These are phyloP conservation scores for Drosophila bunnanda DNA, from an alignment of 2,888 invertebrate species.

Conservation along the genomic window DNA sequence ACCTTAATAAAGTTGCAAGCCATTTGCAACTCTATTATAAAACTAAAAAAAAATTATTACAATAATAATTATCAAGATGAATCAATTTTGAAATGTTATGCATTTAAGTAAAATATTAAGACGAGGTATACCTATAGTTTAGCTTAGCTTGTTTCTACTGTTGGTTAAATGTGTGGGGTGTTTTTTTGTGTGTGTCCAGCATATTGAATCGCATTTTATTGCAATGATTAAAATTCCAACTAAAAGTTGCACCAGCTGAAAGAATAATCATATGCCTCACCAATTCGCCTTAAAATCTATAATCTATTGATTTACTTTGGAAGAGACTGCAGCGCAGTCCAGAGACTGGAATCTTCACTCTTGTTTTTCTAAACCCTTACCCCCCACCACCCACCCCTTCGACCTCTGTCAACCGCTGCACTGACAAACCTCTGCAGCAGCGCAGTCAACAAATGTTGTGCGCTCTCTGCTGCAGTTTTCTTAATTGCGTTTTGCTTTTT, in stretches of 20 bases:
- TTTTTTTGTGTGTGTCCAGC: background rate
- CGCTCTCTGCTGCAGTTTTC: constrained; percentile 34
- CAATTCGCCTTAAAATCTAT: background rate
- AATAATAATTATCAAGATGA: background rate
- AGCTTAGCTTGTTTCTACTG: background rate
- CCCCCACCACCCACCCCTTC: background rate
- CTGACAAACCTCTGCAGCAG: constrained; percentile 27
- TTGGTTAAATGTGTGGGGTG: background rate
- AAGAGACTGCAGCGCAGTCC: background rate
- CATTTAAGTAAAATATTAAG: background rate
- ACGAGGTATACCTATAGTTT: background rate
- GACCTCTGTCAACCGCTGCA: background rate
- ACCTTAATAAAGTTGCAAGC: background rate
- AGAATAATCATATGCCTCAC: constrained; percentile 22
- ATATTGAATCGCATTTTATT: background rate
- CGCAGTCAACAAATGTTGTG: constrained; percentile 18
- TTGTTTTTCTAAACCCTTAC: background rate
- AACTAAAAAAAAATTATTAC: no score
- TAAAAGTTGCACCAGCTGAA: constrained; percentile 2
- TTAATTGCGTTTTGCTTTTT: constrained; percentile 33
- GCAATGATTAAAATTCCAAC: constrained; percentile 25
- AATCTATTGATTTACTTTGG: constrained; percentile 20
- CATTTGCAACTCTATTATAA: no score
- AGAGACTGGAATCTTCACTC: background rate
- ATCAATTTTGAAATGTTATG: background rate